phyloP scores from a whole-genome alignment of 2,797 vertebrate genomes.

The Nannoperca obscura region DNA sequence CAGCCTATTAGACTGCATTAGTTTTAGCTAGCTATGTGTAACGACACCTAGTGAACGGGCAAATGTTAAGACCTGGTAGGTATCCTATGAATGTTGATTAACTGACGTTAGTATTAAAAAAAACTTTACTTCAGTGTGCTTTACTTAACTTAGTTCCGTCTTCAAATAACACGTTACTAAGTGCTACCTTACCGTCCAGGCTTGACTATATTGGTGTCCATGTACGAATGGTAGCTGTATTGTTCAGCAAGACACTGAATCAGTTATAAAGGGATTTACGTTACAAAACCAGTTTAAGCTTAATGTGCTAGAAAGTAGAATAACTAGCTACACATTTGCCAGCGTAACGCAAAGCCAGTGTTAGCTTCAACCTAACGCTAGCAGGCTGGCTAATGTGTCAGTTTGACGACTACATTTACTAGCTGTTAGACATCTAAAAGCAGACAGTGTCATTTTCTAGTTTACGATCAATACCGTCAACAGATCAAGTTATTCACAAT shows the following conservation, averaged over 20 bases:
- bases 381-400: slow-evolving; percentile 34
- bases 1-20: neutral
- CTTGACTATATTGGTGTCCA: neutral
- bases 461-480: neutral
- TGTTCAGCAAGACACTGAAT: neutral
- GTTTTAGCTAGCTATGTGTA: neutral
- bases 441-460: fast-evolving
- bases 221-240: neutral
- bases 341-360: neutral
- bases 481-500: fast-evolving
- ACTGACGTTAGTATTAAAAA: neutral
- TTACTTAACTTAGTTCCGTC: too few relatives aligned
- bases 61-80: neutral
- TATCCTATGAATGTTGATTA: too few relatives aligned
- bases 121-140: neutral
- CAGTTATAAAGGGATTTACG: fast-evolving
- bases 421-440: neutral
- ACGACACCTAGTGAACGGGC: neutral
- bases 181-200: neutral
- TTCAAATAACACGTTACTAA: neutral
- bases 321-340: neutral
- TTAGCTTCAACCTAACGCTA: slow-evolving; percentile 33
- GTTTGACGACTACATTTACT: neutral
- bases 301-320: neutral
- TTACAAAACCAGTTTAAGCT: neutral